Base-by-base conservation (phyloP, 2,888 invertebrate species). In the Drosophila paramelanica region DNA sequence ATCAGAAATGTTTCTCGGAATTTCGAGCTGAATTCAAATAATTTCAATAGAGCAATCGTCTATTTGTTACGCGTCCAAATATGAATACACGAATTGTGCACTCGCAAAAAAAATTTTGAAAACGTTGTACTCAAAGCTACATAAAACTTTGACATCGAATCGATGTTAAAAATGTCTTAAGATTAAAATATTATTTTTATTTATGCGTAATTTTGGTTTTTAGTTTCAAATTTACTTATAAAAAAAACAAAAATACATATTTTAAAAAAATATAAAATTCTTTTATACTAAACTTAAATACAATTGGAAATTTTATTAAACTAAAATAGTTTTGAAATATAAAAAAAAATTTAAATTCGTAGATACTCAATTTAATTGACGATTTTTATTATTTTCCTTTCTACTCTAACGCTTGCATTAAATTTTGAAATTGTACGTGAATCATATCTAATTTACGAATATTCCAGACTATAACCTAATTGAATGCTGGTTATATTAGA, bases 1-100 rank as follows among this genome's bases (percentile, higher is more conserved):
- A 82, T 85, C 85, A 85, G 62, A 77, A 73, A 62, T 55, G 51
- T 56, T 85, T 85, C 85, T 73, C 36, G 71, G 85, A 85, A 85
- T 49, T 11, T 3, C 50, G 17, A 25, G 58, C 68, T 70, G 55
- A 88, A 88, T 79, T 89, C 74, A 59, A 69, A 67, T 66, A 79
- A 86, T 59, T 79, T 70, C 67, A 53, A 69, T 77, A 73, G 64
- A 66, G 87, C 83, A 86, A 76, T 82, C 71, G 76, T 73, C 71
- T 69, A 70, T 67, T 68, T 78, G 67, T 56, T 52, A 36, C n/a
- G 25, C 39, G 38, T 23, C 14, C 43, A 31, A 20, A 43, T 31
- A 13, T 13, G 43, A 23, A n/a, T 13, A 68, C 31, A 43, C 17
- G 8, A 33, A 46, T 42, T 45, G 20, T 27, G 13, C 25, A 59